Conservation (phyloP, 2,797 vertebrate species). For the Pseudopleuronectes americanus region DNA sequence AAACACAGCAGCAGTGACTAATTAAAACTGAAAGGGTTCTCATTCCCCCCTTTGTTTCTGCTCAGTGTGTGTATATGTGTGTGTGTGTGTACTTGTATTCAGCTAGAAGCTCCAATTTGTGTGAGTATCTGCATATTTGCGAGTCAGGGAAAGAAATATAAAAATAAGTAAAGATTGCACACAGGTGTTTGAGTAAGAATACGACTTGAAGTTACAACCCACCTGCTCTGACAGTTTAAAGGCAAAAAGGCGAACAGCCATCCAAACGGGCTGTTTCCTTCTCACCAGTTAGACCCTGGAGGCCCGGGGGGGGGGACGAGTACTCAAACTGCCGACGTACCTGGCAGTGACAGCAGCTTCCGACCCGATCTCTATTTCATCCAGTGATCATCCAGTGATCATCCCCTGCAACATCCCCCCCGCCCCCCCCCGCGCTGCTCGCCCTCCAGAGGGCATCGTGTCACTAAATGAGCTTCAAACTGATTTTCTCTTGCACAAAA, state of each 20-base stretch:
- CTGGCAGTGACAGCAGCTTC: slow-evolving; percentile 77
- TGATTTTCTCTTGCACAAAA: neutral
- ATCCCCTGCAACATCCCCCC: slow-evolving; percentile 65
- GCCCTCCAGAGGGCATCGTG: slow-evolving; percentile 58
- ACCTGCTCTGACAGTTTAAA: slow-evolving; percentile 42
- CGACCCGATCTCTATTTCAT: slow-evolving; percentile 81
- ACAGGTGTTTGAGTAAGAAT: slow-evolving; percentile 21
- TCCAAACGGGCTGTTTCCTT: slow-evolving; percentile 56
- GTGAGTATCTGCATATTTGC: slow-evolving; percentile 25
- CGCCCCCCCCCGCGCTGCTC: slow-evolving; percentile 56
- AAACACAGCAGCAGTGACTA: slow-evolving; percentile 78
- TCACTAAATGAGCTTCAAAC: slow-evolving; percentile 9
- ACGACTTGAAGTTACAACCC: slow-evolving; percentile 33
- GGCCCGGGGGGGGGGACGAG: slow-evolving; percentile 51
- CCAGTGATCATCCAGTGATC: slow-evolving; percentile 66
- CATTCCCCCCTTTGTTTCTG: slow-evolving; percentile 66
- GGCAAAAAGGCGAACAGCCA: slow-evolving; percentile 38
- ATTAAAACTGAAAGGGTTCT: slow-evolving; percentile 82
- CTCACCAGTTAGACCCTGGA: slow-evolving; percentile 57
- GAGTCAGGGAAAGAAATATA: neutral
- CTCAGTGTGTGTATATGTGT: slow-evolving; percentile 49
- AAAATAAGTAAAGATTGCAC: neutral
- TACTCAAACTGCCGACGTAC: slow-evolving; percentile 75
- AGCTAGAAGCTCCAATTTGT: slow-evolving; percentile 41
- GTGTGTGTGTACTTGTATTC: slow-evolving; percentile 28